Percentiles rank a stretch among this genome's conserved stretches.
Conservation (phyloP, 2,797 vertebrate species). For the Dendrocincla fuliginosa region DNA sequence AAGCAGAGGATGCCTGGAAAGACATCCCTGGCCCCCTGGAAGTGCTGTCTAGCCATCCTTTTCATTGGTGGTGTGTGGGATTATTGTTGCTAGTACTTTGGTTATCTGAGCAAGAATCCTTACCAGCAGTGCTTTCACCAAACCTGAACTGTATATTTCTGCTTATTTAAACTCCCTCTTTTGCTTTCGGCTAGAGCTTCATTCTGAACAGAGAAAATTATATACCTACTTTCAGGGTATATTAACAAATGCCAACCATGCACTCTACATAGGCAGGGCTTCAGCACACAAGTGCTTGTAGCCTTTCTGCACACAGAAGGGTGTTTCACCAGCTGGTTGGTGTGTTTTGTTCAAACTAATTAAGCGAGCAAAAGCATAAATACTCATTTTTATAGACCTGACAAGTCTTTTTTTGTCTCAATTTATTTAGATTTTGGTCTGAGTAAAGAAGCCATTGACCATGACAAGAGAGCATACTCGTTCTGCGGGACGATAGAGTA, state of each 20-base stretch:
- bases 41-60: neutral
- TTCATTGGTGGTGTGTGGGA: neutral
- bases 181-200: neutral
- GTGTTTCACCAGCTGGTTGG: accelerated
- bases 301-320: neutral
- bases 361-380: neutral
- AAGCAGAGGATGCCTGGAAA: neutral
- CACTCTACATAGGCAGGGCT: accelerated
- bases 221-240: accelerated
- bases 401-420: neutral
- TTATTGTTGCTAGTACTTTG: neutral
- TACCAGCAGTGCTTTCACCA: neutral
- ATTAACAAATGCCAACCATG: neutral
- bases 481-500: conserved; percentile 98
- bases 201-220: neutral
- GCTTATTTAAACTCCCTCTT: neutral
- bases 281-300: accelerated
- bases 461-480: conserved; percentile 94
- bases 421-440: conserved; percentile 87
- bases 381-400: neutral
- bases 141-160: neutral
- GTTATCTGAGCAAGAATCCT: neutral
- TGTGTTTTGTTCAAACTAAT: neutral
- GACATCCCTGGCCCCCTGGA: neutral
- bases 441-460: conserved; percentile 95